A percentile compares a stretch with the other conserved stretches of the same genome.
These are phyloP conservation scores for Engystomops pustulosus DNA, from an alignment of 2,113 vertebrate species.

Conservation along the genomic window DNA sequence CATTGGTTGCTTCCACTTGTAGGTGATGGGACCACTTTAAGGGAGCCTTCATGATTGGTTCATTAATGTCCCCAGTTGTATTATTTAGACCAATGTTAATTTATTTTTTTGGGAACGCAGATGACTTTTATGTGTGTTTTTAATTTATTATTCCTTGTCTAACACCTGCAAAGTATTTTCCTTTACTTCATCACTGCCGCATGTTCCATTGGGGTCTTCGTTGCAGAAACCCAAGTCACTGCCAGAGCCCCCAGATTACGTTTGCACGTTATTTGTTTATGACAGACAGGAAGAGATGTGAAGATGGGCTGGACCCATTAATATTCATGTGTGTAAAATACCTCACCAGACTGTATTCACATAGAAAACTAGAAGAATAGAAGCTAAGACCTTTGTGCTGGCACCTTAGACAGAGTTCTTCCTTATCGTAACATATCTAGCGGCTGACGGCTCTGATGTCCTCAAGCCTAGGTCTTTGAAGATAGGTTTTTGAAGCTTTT, in stretches of 20 bases:
- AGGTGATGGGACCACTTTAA: neutral
- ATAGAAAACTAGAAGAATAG: neutral
- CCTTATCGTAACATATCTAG: neutral
- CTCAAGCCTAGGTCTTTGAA: neutral
- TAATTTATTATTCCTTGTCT: conserved; percentile 23
- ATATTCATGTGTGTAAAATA: conserved; percentile 6
- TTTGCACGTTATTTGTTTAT: neutral
- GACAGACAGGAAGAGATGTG: conserved; percentile 1
- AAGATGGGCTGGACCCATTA: conserved; percentile 49
- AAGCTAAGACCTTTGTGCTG: neutral
- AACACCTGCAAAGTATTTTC: conserved; percentile 12
- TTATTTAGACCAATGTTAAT: conserved; percentile 35
- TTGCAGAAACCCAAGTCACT: conserved; percentile 11
- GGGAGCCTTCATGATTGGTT: neutral
- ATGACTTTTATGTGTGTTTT: conserved; percentile 13
- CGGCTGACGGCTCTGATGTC: neutral
- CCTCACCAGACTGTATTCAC: conserved; percentile 32
- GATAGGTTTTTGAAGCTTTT: neutral
- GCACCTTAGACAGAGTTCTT: neutral
- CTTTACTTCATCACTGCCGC: neutral
- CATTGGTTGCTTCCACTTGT: neutral
- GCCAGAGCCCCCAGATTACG: conserved; percentile 26
- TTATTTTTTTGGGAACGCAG: conserved; percentile 35
- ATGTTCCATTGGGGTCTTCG: neutral
- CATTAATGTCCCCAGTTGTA: neutral